A percentile compares a stretch with the other conserved stretches of the same genome.
Conservation (phyloP, 2,113 vertebrate genomes). For the Morphnarchus princeps region DNA sequence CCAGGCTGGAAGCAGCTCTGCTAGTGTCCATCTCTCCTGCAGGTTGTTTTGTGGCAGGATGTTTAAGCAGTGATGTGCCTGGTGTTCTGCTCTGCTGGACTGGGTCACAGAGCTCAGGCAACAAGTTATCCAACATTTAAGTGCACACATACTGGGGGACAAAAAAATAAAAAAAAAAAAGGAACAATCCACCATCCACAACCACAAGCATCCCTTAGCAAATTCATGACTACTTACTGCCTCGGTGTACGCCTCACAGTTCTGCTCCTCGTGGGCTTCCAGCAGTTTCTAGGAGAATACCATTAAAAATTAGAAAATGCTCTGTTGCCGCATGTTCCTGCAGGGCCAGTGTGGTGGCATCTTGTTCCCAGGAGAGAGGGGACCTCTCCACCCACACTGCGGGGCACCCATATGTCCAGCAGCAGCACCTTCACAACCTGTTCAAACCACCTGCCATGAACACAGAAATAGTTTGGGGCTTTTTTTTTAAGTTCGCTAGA, state of each 20-base stretch:
- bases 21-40: not conserved
- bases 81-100: not conserved
- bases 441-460: rapidly evolving
- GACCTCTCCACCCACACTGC: no score
- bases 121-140: not conserved
- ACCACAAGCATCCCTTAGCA: not conserved
- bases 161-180: not conserved
- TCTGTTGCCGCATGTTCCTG: rapidly evolving
- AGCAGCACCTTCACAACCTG: not conserved
- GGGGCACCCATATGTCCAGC: not conserved
- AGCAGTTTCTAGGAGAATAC: conserved; percentile 86
- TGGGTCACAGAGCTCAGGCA: not conserved
- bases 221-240: conserved; percentile 78
- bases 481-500: no score
- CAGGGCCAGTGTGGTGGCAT: rapidly evolving
- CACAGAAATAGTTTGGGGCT: not conserved
- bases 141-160: not conserved
- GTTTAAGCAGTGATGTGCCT: not conserved
- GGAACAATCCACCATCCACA: not conserved
- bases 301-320: not conserved
- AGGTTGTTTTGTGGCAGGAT: not conserved
- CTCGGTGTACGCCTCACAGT: conserved; percentile 93
- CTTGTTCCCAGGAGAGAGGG: not conserved
- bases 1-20: not conserved
- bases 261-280: conserved; percentile 96